These are phyloP conservation scores for Axinella damicornis DNA, from an alignment of 37 sponge, comb jelly and placozoan species.

Conservation along the genomic window DNA sequence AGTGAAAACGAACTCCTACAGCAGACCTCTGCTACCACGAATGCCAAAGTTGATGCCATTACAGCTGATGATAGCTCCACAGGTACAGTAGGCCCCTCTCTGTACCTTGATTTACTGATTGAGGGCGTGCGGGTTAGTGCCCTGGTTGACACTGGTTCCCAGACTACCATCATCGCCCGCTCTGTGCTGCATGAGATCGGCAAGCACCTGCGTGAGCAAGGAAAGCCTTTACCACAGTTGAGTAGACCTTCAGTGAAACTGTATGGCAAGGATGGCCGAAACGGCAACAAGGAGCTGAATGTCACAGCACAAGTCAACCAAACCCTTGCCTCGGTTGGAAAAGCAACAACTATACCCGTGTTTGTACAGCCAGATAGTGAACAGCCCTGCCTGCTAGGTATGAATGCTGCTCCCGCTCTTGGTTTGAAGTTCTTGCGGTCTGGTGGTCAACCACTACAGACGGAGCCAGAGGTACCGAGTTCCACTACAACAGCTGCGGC, in stretches of 20 bases:
- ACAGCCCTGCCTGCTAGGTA: constrained; percentile 40
- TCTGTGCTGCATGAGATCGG: neutral
- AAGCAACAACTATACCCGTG: constrained; percentile 14
- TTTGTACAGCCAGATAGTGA: constrained; percentile 50
- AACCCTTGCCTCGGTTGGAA: neutral
- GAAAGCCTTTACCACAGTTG: neutral
- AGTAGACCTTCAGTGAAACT: constrained; percentile 7
- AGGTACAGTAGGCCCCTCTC: constrained; percentile 20
- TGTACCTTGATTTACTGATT: neutral
- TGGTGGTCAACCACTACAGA: too few relatives aligned
- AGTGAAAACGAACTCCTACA: neutral
- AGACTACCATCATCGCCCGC: constrained; percentile 46
- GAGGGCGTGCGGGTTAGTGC: constrained; percentile 25
- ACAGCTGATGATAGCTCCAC: neutral
- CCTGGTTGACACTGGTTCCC: constrained; percentile 49
- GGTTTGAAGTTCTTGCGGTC: neutral
- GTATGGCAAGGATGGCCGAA: constrained; percentile 28
- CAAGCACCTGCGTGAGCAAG: neutral
- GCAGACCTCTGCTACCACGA: too few relatives aligned
- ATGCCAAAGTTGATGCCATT: too few relatives aligned
- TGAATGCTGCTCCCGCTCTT: constrained; percentile 31
- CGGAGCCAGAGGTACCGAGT: too few relatives aligned
- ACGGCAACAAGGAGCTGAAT: neutral
- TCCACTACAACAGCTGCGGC: neutral
- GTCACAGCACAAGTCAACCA: constrained; percentile 34